Base-by-base conservation (phyloP, 2,888 invertebrate genomes). In the Caradrina kadenii region DNA sequence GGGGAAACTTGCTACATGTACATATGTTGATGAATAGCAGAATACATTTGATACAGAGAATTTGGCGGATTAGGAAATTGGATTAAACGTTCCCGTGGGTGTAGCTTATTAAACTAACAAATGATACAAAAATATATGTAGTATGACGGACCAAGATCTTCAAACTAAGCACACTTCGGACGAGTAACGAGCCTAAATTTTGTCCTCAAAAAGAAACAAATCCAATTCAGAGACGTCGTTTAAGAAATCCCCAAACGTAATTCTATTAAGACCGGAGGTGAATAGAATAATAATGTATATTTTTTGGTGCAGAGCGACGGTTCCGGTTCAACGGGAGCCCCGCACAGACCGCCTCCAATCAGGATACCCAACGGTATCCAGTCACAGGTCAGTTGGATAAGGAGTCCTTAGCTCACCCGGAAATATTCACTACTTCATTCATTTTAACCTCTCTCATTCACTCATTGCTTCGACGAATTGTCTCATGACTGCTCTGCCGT, bases 361-460 rank as follows among this genome's bases (percentile, higher is more conserved):
- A 90, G 93, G 88, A 93, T 95, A 90, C 91, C 94, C 63, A 96
- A 96, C 87, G 95, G 95, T 79, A 87, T 92, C 77, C 94, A 93
- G 85, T 83, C 92, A 80, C 95, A 95, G 93, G 95, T 95, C 55
- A 79, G 84, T 90, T 89, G 35, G 53, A 59, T 53, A 56, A 60
- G 61, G 49, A 69, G 58, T 63, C 67, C 68, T 69, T 63, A 65
- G 71, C 71, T 77, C 62, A 50, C 63, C 64, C 55, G 19, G 45
- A 67, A 68, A 76, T 63, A 64, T 69, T 63, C 60, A 71, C 49
- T 64, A 35, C 52, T 63, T 66, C 26, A 48, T 56, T 58, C 48
- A 53, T 69, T 10, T 49, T 62, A 48, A 31, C 52, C 49, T 63
- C 52, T 35, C 60, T 45, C 26, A 55, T 69, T 59, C 26, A 55